These are phyloP conservation scores for Nephila pilipes DNA, from an alignment of 1,140 invertebrate genomes.

Conservation along the genomic window DNA sequence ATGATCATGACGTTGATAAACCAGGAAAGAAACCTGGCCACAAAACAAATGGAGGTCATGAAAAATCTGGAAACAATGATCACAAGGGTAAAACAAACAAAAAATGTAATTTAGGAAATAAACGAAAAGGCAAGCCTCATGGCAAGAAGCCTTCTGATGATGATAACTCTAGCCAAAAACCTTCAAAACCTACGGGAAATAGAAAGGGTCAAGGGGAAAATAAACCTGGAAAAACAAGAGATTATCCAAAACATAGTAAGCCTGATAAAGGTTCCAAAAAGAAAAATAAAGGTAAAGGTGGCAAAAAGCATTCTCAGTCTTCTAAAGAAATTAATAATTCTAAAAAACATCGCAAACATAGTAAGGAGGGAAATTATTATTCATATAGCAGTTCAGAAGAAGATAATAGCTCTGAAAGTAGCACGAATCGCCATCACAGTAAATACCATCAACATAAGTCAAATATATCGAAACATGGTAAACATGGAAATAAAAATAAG, in stretches of 20 bases:
- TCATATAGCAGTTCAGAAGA: constrained; percentile 2
- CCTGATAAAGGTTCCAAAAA: background rate
- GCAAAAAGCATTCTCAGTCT: background rate
- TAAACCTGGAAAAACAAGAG: too few species aligned
- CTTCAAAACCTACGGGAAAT: background rate
- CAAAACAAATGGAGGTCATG: background rate
- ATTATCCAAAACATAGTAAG: background rate
- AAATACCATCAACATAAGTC: background rate
- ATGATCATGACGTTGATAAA: background rate
- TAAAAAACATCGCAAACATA: background rate
- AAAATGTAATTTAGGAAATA: background rate
- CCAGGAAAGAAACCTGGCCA: background rate
- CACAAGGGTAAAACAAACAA: background rate
- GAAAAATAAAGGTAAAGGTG: too few species aligned
- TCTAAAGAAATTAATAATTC: background rate
- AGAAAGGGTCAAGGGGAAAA: background rate
- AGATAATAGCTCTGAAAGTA: background rate
- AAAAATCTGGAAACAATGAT: background rate
- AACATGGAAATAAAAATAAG: background rate
- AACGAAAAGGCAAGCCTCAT: background rate
- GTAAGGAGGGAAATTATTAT: background rate
- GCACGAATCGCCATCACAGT: background rate
- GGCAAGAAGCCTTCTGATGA: background rate
- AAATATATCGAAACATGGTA: background rate
- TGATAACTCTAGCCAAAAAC: background rate